Base-by-base conservation (phyloP, 2,797 vertebrate species). In the Acestrorhynchus altus region DNA sequence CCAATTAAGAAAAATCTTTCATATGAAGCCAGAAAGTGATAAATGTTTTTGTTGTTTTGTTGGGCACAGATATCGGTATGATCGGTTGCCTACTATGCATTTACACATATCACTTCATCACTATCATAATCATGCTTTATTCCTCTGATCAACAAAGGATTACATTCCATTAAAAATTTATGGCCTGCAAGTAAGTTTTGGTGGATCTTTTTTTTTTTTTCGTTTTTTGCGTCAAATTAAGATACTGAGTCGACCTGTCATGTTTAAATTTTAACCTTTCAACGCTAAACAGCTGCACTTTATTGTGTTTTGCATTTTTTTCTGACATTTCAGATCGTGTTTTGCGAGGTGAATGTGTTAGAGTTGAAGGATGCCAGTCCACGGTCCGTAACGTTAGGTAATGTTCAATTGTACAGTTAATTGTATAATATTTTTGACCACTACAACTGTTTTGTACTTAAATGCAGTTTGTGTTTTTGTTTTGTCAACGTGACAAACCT, bases 381-480 rank as follows among this genome's bases (percentile, higher is more conserved):
- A 70, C 82, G 76, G 88, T 89, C 89, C 80, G 83, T 87, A 35
- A 35, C 6, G 90, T 90, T 84, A 90, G 90, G 89, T 93, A 91
- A 92, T 94, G 91, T 93, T 92, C 84, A 94, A 93, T 92, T 95
- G 94, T 95, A 95, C 93, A 95, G 94, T 93, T 94, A 94, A 94
- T 94, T 94, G 94, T 95, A 92, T 94, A 88, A 94, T 95, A 95
- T 94, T 95, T 95, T 95, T 95, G 93, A 94, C 93, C 94, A 95
- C 94, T 94, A 94, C 93, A 93, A 91, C 92, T 90, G 92, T 95
- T 95, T 95, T 95, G 93, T 95, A 95, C 94, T 93, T 73, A 69
- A 92, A 93, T 91, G 93, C 94, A 94, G 91, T 92, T 93, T 94
- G 94, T 93, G 92, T 92, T 93, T 83, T 70, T 83, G 79, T 79